phyloP scores from a whole-genome alignment of 1,140 invertebrate genomes.

The Drosophila gunungcola region DNA sequence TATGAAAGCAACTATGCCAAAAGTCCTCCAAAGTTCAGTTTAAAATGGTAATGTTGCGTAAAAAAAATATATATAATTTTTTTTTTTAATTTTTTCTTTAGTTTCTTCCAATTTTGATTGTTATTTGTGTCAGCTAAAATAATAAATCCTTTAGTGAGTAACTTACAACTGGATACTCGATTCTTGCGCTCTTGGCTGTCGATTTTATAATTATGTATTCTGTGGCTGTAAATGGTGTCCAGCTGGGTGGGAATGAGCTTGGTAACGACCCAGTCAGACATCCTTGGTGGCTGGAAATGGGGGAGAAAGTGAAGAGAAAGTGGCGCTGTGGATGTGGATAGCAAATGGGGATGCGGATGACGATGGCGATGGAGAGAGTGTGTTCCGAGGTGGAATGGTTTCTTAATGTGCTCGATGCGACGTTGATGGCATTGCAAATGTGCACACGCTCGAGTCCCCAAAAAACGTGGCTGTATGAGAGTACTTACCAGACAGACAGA shows the following conservation, averaged over 20 bases:
- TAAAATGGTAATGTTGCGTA: no score
- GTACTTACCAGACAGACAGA: slow-evolving; percentile 47
- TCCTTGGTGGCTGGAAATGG: not conserved
- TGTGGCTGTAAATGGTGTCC: slow-evolving; percentile 36
- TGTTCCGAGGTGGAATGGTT: slow-evolving; percentile 38
- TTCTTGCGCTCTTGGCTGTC: slow-evolving; percentile 8
- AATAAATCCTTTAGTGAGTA: slow-evolving; percentile 3
- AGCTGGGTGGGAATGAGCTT: slow-evolving; percentile 25
- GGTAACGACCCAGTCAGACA: slow-evolving; percentile 4
- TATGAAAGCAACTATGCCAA: no score
- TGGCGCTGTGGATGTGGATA: not conserved
- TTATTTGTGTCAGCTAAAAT: not conserved
- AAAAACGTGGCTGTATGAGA: slow-evolving; percentile 24
- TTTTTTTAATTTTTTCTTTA: no score
- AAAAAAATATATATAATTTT: no score
- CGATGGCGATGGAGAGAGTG: slow-evolving; percentile 12
- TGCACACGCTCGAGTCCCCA: slow-evolving; percentile 48
- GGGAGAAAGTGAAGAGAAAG: not conserved
- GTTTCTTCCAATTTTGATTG: not conserved
- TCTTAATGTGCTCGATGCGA: slow-evolving; percentile 63
- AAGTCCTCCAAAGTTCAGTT: no score
- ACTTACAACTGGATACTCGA: slow-evolving; percentile 3
- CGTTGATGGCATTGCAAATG: slow-evolving; percentile 71
- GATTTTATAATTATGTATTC: slow-evolving; percentile 65
- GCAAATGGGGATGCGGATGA: not conserved